phyloP scores from a whole-genome alignment of 2,797 vertebrate genomes.

The Protonibea diacanthus region DNA sequence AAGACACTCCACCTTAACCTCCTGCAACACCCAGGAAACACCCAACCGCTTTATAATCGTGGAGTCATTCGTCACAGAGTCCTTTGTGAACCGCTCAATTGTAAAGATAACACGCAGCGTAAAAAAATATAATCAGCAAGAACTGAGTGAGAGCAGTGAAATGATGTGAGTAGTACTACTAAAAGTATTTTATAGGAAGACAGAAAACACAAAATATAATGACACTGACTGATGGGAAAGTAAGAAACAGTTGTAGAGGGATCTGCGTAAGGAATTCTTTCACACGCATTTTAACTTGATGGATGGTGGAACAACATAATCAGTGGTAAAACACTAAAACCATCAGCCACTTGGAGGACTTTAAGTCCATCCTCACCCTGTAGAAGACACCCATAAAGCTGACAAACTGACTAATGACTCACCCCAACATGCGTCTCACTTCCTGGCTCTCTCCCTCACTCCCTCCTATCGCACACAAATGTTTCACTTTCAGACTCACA shows the following conservation, averaged over 20 bases:
- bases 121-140: background rate
- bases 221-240: background rate
- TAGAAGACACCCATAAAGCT: conserved; percentile 57
- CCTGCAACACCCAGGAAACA: conserved; percentile 52
- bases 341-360: conserved; percentile 30
- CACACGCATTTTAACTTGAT: conserved; percentile 40
- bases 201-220: background rate
- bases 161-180: background rate
- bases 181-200: background rate
- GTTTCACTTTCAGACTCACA: conserved; percentile 45
- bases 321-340: conserved; percentile 42
- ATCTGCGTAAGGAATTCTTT: conserved; percentile 1
- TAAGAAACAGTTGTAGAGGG: background rate
- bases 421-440: conserved; percentile 57
- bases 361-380: conserved; percentile 35
- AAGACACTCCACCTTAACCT: conserved; percentile 44
- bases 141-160: background rate
- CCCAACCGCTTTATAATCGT: conserved; percentile 43
- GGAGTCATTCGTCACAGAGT: conserved; percentile 32
- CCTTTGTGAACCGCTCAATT: conserved; percentile 25
- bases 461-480: conserved; percentile 27
- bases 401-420: conserved; percentile 62
- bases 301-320: conserved; percentile 48
- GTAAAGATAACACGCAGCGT: conserved; percentile 22
- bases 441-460: conserved; percentile 43